A percentile compares a stretch with the other conserved stretches of the same genome.
phyloP scores from a whole-genome alignment of 1,140 invertebrate species.

The Trichogramma pretiosum region DNA sequence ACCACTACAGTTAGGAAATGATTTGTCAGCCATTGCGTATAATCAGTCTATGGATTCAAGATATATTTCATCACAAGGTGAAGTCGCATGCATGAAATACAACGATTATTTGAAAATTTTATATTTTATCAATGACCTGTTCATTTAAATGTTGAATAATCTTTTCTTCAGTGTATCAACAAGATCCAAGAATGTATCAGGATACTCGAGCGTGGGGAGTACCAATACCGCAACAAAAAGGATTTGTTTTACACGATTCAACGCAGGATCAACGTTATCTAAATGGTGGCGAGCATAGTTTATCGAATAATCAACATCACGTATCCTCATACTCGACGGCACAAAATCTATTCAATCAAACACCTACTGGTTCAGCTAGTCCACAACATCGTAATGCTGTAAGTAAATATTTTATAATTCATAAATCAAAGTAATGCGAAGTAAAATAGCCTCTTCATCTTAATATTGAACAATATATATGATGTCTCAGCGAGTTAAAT shows the following conservation, averaged over 20 bases:
- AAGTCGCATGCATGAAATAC: slow-evolving; percentile 1
- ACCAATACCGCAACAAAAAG: slow-evolving; percentile 36
- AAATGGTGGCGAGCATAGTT: slow-evolving; percentile 43
- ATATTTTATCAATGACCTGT: too few species aligned
- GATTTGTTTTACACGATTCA: slow-evolving; percentile 41
- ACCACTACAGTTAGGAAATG: slow-evolving; percentile 40
- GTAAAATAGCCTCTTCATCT: too few species aligned
- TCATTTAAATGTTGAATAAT: too few species aligned
- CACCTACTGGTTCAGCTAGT: slow-evolving; percentile 43
- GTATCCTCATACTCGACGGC: slow-evolving; percentile 36
- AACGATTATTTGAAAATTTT: not conserved
- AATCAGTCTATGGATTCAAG: slow-evolving; percentile 36
- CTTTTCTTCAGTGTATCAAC: slow-evolving; percentile 34
- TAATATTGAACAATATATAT: not conserved
- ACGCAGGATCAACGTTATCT: slow-evolving; percentile 42
- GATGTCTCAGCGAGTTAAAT: too few species aligned
- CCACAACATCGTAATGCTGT: slow-evolving; percentile 44
- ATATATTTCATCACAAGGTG: slow-evolving; percentile 29
- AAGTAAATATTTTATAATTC: too few species aligned
- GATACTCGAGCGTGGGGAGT: slow-evolving; percentile 40
- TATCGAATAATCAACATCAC: slow-evolving; percentile 43
- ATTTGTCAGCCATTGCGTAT: slow-evolving; percentile 40
- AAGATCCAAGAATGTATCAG: slow-evolving; percentile 39
- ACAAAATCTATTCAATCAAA: slow-evolving; percentile 42
- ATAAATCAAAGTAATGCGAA: too few species aligned